phyloP scores from a whole-genome alignment of 2,113 vertebrate genomes.

The Clarias gariepinus region DNA sequence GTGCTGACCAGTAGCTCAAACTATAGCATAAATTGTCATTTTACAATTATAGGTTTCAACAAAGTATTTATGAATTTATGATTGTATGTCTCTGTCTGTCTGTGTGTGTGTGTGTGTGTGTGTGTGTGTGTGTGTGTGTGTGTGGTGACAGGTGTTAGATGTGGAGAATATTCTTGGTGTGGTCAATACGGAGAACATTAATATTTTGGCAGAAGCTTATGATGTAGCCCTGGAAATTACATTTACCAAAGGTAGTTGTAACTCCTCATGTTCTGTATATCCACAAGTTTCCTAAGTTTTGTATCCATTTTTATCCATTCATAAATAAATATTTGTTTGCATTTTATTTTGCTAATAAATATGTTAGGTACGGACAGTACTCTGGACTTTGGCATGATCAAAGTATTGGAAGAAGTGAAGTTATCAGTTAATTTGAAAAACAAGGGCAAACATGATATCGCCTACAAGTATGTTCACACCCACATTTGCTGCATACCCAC shows the following conservation, averaged over 20 bases:
- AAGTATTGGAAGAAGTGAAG: constrained; percentile 75
- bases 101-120: neutral
- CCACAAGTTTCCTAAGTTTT: neutral
- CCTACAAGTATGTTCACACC: constrained; percentile 77
- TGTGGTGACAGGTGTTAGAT: constrained; percentile 85
- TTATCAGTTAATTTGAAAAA: constrained; percentile 81
- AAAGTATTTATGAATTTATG: neutral
- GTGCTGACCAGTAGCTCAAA: neutral
- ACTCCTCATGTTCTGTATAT: neutral
- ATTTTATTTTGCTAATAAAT: neutral
- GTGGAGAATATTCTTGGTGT: constrained; percentile 80
- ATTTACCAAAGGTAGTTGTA: constrained; percentile 78
- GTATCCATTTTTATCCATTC: neutral
- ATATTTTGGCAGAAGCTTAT: constrained; percentile 81
- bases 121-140: constrained; percentile 24
- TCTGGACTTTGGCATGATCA: constrained; percentile 83
- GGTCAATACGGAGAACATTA: constrained; percentile 82
- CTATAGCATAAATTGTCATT: neutral
- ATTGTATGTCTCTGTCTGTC: neutral
- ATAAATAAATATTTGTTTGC: neutral
- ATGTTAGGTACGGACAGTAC: constrained; percentile 68
- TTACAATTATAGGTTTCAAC: neutral
- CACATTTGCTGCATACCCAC: neutral
- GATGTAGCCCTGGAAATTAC: constrained; percentile 80
- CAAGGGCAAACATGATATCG: constrained; percentile 83